Conservation (phyloP, 2,113 vertebrate species). For the Vidua macroura region DNA sequence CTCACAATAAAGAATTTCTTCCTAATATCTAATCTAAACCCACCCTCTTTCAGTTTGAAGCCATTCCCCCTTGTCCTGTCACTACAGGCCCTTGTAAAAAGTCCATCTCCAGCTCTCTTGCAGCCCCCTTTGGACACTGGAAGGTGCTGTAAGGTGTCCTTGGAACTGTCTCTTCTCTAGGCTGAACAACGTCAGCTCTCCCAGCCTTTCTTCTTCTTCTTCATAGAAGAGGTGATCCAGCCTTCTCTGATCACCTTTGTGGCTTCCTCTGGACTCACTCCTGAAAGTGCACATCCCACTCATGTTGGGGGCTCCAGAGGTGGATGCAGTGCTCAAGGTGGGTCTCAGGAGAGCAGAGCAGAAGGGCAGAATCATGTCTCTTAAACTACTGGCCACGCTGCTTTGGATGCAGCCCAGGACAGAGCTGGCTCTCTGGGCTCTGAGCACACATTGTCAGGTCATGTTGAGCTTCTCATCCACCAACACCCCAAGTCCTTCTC, state of each 20-base stretch:
- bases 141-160: neutral
- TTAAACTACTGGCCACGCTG: fast-evolving
- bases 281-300: neutral
- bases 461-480: neutral
- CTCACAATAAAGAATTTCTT: neutral
- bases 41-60: neutral
- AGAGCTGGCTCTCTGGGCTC: neutral
- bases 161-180: neutral
- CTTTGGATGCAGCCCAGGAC: neutral
- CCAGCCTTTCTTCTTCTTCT: neutral
- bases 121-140: neutral
- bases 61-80: neutral
- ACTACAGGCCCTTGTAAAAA: neutral
- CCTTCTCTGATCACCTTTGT: neutral
- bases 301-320: neutral
- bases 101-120: neutral
- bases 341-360: neutral
- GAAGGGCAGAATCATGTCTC: neutral
- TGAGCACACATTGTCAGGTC: neutral
- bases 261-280: neutral
- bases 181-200: neutral
- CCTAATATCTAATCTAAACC: neutral
- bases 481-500: neutral
- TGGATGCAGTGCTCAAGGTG: neutral
- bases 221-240: no score